Conservation (phyloP, 1,140 invertebrate genomes). For the Mamestra configurata region DNA sequence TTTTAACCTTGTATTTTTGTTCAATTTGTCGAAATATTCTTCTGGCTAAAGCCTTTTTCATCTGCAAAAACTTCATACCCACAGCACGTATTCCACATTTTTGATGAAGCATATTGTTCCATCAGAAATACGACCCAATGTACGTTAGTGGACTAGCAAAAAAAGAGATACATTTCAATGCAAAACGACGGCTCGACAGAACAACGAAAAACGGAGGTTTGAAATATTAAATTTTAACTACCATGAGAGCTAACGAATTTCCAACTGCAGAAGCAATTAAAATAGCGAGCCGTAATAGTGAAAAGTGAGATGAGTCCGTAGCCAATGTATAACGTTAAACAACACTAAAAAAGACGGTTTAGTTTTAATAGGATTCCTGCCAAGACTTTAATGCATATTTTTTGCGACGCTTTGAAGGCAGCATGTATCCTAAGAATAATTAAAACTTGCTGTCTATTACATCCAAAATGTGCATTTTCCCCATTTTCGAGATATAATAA, state of each 20-base stretch:
- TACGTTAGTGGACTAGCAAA: neutral
- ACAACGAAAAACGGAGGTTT: conserved; percentile 12
- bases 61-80: neutral
- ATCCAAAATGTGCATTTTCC: too few species aligned
- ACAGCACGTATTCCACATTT: neutral
- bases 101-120: neutral
- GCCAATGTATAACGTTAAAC: conserved; percentile 10
- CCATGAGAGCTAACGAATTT: conserved; percentile 41
- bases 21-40: neutral
- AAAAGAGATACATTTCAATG: conserved; percentile 15
- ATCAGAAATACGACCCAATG: conserved; percentile 16
- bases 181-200: conserved; percentile 2
- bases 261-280: conserved; percentile 47
- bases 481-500: too few species aligned
- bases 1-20: neutral
- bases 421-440: neutral
- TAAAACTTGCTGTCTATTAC: too few species aligned
- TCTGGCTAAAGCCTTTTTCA: neutral
- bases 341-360: conserved; percentile 16
- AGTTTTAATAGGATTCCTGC: conserved; percentile 20
- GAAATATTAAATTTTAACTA: conserved; percentile 50
- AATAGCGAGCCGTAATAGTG: conserved; percentile 26
- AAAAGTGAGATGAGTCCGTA: conserved; percentile 36
- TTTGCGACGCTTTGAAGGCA: neutral
- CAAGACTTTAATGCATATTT: neutral